Conservation (phyloP, 2,113 vertebrate genomes). For the Eonycteris spelaea region DNA sequence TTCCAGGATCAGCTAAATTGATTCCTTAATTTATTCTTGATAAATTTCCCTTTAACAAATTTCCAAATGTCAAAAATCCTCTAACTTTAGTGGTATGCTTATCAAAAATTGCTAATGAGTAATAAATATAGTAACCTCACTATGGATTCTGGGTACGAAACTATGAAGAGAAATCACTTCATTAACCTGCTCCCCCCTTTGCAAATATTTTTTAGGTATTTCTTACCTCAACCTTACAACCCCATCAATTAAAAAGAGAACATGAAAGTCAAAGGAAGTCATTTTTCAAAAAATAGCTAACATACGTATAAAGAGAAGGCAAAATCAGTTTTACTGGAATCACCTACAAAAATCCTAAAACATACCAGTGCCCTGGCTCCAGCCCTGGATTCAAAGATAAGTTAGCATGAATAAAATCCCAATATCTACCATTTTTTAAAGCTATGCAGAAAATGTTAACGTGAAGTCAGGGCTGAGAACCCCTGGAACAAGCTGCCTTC, state of each 20-base stretch:
- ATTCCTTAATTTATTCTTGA: slow-evolving; percentile 29
- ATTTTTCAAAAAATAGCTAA: background rate
- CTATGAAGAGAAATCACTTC: background rate
- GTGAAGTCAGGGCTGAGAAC: background rate
- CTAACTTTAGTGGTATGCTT: background rate
- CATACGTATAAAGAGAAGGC: background rate
- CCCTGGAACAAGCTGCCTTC: background rate
- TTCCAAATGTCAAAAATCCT: background rate
- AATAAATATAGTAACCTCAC: background rate
- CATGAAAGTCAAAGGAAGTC: background rate
- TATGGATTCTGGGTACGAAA: background rate
- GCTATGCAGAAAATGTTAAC: background rate
- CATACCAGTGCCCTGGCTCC: background rate
- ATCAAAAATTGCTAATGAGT: background rate
- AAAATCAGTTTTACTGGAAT: slow-evolving; percentile 14
- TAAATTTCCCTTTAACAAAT: slow-evolving; percentile 10
- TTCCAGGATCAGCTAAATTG: background rate
- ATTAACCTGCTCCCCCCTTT: background rate
- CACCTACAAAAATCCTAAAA: background rate
- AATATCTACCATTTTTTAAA: background rate
- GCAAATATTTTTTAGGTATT: background rate
- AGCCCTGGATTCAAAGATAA: slow-evolving; percentile 11
- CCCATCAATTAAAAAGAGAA: background rate
- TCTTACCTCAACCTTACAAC: background rate
- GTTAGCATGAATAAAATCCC: background rate